Evolutionary conservation across 2,888 invertebrate species (phyloP).

Genomic region (Megamerina dolium): DNA sequence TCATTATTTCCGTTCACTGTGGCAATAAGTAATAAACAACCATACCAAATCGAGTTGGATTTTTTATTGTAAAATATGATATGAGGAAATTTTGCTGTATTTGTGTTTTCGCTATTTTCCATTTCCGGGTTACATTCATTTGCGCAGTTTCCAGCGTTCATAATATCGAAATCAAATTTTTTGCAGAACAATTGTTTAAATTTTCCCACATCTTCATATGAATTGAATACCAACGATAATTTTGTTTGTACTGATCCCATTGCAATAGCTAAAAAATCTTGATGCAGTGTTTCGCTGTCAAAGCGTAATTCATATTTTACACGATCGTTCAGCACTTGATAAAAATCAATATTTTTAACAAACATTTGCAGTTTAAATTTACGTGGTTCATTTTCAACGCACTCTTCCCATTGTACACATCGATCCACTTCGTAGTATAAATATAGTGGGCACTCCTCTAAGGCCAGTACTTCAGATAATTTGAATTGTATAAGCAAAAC

Average conservation of each 20-base stretch:
- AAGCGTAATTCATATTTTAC: constrained; percentile 28
- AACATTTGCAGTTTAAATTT: constrained; percentile 21
- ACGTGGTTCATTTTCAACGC: neutral
- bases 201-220: constrained; percentile 5
- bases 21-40: constrained; percentile 28
- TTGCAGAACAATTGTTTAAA: constrained; percentile 29
- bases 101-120: neutral
- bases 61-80: constrained; percentile 31
- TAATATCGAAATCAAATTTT: constrained; percentile 24
- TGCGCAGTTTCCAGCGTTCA: constrained; percentile 1
- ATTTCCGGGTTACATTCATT: constrained; percentile 10
- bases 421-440: constrained; percentile 22
- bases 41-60: constrained; percentile 28
- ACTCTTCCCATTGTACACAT: neutral
- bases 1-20: neutral
- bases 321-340: constrained; percentile 23
- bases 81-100: constrained; percentile 9
- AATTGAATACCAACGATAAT: constrained; percentile 22
- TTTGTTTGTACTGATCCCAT: constrained; percentile 25
- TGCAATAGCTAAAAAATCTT: constrained; percentile 38
- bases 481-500: constrained; percentile 33
- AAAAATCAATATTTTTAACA: constrained; percentile 19
- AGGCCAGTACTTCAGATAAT: constrained; percentile 19
- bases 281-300: constrained; percentile 27
- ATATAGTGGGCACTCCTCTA: constrained; percentile 22